phyloP scores from a whole-genome alignment of 2,888 invertebrate genomes.

The Antheraea assamensis region DNA sequence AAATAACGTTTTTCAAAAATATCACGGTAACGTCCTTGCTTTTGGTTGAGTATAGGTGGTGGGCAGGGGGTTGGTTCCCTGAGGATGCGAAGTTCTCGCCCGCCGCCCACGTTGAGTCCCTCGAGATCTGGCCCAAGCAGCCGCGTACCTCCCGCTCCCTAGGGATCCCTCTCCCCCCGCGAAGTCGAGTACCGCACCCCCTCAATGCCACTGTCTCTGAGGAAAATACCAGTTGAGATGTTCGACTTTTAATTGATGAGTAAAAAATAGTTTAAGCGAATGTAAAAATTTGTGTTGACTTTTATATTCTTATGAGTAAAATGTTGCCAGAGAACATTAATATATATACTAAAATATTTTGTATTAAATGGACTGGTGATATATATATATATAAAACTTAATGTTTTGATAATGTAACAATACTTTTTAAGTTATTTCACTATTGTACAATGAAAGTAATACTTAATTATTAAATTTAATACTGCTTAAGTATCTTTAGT shows the following conservation, averaged over 20 bases:
- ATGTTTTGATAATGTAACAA: background rate
- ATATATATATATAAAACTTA: background rate
- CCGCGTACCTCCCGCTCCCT: conserved; percentile 74
- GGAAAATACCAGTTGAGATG: conserved; percentile 72
- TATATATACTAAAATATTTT: background rate
- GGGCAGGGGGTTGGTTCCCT: conserved; percentile 62
- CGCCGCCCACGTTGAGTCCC: conserved; percentile 75
- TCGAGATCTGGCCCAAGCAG: conserved; percentile 71
- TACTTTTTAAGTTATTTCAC: background rate
- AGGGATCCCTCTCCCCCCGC: conserved; percentile 53
- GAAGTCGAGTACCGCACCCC: conserved; percentile 38
- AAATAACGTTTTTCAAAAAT: conserved; percentile 53
- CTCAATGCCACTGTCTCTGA: conserved; percentile 51
- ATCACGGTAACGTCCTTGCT: conserved; percentile 64
- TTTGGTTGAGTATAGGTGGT: conserved; percentile 53
- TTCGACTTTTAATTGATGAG: conserved; percentile 70
- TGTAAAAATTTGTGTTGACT: background rate
- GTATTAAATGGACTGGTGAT: too few species aligned
- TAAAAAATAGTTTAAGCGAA: background rate
- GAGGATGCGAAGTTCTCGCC: conserved; percentile 73
- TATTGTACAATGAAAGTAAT: background rate
- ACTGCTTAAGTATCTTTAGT: too few species aligned
- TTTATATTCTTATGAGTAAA: background rate
- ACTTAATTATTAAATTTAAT: background rate
- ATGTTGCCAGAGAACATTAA: background rate